A percentile compares a stretch with the other conserved stretches of the same genome.
These are phyloP conservation scores for Cyclina sinensis DNA, from an alignment of 1,140 invertebrate genomes.

Conservation along the genomic window DNA sequence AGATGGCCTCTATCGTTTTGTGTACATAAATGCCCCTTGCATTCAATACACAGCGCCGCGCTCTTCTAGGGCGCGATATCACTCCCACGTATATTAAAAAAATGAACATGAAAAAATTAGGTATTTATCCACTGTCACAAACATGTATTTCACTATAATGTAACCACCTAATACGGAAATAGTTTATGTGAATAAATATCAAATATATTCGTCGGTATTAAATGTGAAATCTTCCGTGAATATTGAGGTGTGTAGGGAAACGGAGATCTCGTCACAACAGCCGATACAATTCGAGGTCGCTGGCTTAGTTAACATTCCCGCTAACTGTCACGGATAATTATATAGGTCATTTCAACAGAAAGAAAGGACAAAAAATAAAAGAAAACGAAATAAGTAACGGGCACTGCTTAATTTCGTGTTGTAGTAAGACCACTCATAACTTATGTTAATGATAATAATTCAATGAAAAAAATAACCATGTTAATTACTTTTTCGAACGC, in stretches of 20 bases:
- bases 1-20: slow-evolving; percentile 52
- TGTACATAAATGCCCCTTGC: slow-evolving; percentile 41
- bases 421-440: background rate
- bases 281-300: slow-evolving; percentile 50
- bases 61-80: slow-evolving; percentile 13
- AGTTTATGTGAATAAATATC: background rate
- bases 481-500: no score
- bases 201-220: background rate
- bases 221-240: background rate
- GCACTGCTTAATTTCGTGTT: no score
- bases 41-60: slow-evolving; percentile 48
- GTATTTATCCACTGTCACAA: background rate
- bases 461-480: background rate
- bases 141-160: background rate
- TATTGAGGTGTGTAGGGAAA: background rate
- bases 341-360: slow-evolving; percentile 15
- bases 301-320: slow-evolving; percentile 34
- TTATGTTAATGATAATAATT: slow-evolving; percentile 27
- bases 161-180: background rate
- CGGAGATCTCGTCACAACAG: background rate
- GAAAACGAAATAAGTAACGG: no score
- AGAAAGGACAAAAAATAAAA: background rate
- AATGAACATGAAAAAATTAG: background rate
- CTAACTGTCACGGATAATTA: slow-evolving; percentile 17
- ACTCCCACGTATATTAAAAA: slow-evolving; percentile 24